A percentile compares a stretch with the other conserved stretches of the same genome.
Evolutionary conservation across 1,140 invertebrate species (phyloP).

Genomic region (Danaus melanippus): DNA sequence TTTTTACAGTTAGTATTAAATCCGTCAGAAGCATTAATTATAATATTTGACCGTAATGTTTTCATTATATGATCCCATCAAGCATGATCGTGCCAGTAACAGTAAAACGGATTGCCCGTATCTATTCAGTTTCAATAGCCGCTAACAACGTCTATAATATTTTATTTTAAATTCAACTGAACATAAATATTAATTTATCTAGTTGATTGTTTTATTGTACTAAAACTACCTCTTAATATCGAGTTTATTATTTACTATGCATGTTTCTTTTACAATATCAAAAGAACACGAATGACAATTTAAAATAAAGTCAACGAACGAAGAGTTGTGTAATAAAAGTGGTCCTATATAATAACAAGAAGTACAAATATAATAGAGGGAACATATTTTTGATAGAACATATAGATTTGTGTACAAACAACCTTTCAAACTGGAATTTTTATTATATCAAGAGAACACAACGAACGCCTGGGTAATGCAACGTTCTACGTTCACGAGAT

Average conservation of each 20-base stretch:
- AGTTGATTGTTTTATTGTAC: constrained; percentile 14
- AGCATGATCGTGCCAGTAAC: no score
- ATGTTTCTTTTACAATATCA: constrained; percentile 36
- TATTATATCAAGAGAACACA: constrained; percentile 5
- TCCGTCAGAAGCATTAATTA: no score
- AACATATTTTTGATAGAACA: constrained; percentile 9
- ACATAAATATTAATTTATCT: neutral
- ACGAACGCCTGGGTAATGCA: neutral
- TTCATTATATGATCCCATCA: no score
- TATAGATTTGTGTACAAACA: constrained; percentile 11
- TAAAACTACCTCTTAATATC: constrained; percentile 10
- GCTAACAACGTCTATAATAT: no score
- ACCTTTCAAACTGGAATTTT: neutral
- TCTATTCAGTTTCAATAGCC: no score
- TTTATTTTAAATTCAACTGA: no score
- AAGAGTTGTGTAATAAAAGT: constrained; percentile 48
- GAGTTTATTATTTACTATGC: constrained; percentile 22
- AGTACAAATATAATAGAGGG: constrained; percentile 31
- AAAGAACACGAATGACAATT: constrained; percentile 35
- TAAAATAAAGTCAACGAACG: constrained; percentile 30
- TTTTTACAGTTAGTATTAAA: no score
- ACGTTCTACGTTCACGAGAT: constrained; percentile 44
- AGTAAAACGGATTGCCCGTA: no score
- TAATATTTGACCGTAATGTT: no score
- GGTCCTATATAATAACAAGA: constrained; percentile 37